These are phyloP conservation scores for Eristalis arbustorum DNA, from an alignment of 2,888 invertebrate species.

Conservation along the genomic window DNA sequence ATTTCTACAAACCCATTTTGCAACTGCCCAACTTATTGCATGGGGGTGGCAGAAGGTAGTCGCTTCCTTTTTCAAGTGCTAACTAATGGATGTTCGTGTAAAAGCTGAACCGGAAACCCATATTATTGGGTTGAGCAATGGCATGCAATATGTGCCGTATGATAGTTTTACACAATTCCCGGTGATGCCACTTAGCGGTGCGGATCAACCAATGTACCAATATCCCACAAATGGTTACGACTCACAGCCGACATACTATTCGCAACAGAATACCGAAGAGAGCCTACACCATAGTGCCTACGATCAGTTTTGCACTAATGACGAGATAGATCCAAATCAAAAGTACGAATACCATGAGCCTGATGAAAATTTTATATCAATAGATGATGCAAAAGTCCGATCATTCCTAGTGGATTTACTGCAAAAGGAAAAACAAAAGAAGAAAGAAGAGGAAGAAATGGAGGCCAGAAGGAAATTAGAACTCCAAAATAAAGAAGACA, in stretches of 20 bases:
- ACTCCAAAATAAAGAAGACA: conserved; percentile 40
- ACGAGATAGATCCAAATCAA: conserved; percentile 66
- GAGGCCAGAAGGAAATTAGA: conserved; percentile 38
- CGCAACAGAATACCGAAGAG: conserved; percentile 39
- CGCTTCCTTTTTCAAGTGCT: conserved; percentile 64
- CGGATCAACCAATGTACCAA: conserved; percentile 48
- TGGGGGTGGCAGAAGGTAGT: conserved; percentile 62
- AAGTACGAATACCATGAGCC: conserved; percentile 76
- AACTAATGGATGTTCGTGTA: conserved; percentile 68
- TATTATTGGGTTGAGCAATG: conserved; percentile 63
- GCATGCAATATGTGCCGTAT: conserved; percentile 59
- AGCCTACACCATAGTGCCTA: conserved; percentile 46
- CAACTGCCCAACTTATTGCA: conserved; percentile 50
- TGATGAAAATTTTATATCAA: conserved; percentile 79
- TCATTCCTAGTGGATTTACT: conserved; percentile 76
- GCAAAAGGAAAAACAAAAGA: conserved; percentile 73
- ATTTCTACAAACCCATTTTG: conserved; percentile 2
- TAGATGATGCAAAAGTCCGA: conserved; percentile 78
- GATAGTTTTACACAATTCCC: conserved; percentile 49
- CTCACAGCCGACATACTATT: conserved; percentile 46
- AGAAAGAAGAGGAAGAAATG: conserved; percentile 54
- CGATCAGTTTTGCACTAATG: conserved; percentile 45
- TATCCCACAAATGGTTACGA: conserved; percentile 50
- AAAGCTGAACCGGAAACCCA: conserved; percentile 67
- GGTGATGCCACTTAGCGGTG: conserved; percentile 31